Evolutionary conservation across 2,113 vertebrate genomes (phyloP).

Genomic region (Aplodontia rufa): DNA sequence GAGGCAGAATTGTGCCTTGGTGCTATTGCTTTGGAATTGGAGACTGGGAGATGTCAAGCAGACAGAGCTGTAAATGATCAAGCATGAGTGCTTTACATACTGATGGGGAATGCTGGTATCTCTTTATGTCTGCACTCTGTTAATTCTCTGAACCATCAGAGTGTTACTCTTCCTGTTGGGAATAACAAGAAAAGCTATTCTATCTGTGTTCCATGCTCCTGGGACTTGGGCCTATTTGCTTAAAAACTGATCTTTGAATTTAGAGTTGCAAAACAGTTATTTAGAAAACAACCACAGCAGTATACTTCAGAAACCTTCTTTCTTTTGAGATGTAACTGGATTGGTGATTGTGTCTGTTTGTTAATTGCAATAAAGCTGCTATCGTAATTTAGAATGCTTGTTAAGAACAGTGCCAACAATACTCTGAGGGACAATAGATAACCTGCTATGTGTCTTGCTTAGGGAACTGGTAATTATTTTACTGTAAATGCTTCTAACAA

Average conservation of each 20-base stretch:
- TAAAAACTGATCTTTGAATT: slow-evolving; percentile 64
- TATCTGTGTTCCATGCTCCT: slow-evolving; percentile 64
- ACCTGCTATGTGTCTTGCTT: slow-evolving; percentile 77
- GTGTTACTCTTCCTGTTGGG: slow-evolving; percentile 51
- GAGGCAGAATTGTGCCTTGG: slow-evolving; percentile 5
- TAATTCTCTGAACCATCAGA: slow-evolving; percentile 63
- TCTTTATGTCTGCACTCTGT: slow-evolving; percentile 66
- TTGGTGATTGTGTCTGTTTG: slow-evolving; percentile 73
- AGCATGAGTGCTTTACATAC: neutral
- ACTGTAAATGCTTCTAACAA: slow-evolving; percentile 76
- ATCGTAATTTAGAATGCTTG: slow-evolving; percentile 79
- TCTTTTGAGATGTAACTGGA: slow-evolving; percentile 67
- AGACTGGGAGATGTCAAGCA: slow-evolving; percentile 18
- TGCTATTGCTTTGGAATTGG: slow-evolving; percentile 20
- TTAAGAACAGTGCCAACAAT: slow-evolving; percentile 67
- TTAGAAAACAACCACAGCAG: slow-evolving; percentile 57
- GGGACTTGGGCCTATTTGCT: slow-evolving; percentile 59
- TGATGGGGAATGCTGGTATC: slow-evolving; percentile 22
- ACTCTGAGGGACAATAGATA: slow-evolving; percentile 73
- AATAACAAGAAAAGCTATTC: slow-evolving; percentile 61
- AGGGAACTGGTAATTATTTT: slow-evolving; percentile 80
- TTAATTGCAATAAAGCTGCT: slow-evolving; percentile 76
- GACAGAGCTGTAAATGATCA: slow-evolving; percentile 55
- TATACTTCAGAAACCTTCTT: slow-evolving; percentile 57
- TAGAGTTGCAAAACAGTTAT: slow-evolving; percentile 46